These are phyloP conservation scores for Archaeoteleia sp. DNA, from an alignment of 2,888 invertebrate species.

Conservation along the genomic window DNA sequence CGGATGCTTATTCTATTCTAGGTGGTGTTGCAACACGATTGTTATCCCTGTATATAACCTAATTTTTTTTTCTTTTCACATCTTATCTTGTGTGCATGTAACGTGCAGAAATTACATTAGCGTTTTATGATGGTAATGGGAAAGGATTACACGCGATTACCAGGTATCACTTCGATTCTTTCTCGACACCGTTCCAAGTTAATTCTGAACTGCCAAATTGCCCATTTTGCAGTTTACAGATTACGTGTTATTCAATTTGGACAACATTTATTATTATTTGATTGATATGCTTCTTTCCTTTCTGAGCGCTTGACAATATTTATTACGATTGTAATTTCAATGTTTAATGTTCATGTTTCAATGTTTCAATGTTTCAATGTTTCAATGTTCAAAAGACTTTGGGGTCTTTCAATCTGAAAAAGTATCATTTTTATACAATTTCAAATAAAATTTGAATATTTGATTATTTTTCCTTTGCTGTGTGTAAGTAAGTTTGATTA, in stretches of 20 bases:
- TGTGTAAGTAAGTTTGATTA: too few relatives aligned
- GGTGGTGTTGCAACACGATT: constrained; percentile 69
- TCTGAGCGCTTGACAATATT: too few relatives aligned
- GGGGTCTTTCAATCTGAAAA: too few relatives aligned
- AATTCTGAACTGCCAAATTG: constrained; percentile 12
- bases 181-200: constrained; percentile 72
- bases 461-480: too few relatives aligned
- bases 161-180: constrained; percentile 72
- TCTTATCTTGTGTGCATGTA: constrained; percentile 45
- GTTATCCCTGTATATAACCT: constrained; percentile 60
- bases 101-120: constrained; percentile 36
- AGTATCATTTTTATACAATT: too few relatives aligned
- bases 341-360: too few relatives aligned
- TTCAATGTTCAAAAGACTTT: too few relatives aligned
- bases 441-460: too few relatives aligned
- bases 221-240: constrained; percentile 2
- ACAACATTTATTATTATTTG: not conserved
- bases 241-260: not conserved
- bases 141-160: constrained; percentile 73
- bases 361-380: too few relatives aligned
- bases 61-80: constrained; percentile 24
- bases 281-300: too few relatives aligned
- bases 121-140: constrained; percentile 68
- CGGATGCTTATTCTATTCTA: constrained; percentile 74
- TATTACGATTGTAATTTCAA: too few relatives aligned